These are phyloP conservation scores for Atherix ibis DNA, from an alignment of 2,888 invertebrate species.

Conservation along the genomic window DNA sequence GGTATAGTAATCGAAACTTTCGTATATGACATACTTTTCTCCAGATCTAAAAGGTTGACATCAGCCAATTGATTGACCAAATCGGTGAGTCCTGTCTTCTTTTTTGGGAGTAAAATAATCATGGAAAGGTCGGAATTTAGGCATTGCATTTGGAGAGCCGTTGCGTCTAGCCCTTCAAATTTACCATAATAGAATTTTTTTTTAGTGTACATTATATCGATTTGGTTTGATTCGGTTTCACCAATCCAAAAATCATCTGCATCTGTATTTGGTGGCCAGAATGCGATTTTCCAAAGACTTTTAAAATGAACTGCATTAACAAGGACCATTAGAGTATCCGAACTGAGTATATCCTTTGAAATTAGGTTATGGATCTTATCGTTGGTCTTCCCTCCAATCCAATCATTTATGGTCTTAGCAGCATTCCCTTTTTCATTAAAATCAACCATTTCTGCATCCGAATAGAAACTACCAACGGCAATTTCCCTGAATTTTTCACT, in stretches of 20 bases:
- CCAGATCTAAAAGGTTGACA: too few relatives aligned
- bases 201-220: slow-evolving; percentile 52
- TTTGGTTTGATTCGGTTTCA: slow-evolving; percentile 30
- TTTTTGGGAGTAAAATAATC: too few relatives aligned
- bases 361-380: slow-evolving; percentile 67
- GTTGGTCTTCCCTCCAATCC: slow-evolving; percentile 67
- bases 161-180: slow-evolving; percentile 34
- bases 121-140: slow-evolving; percentile 50
- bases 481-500: too few relatives aligned
- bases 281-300: slow-evolving; percentile 56
- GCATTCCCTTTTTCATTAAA: slow-evolving; percentile 38
- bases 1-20: too few relatives aligned
- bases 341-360: slow-evolving; percentile 36
- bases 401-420: too few relatives aligned
- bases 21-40: too few relatives aligned
- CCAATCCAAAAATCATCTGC: slow-evolving; percentile 47
- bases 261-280: slow-evolving; percentile 40
- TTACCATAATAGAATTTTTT: slow-evolving; percentile 34
- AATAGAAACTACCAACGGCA: too few relatives aligned
- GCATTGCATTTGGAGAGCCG: slow-evolving; percentile 57
- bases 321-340: slow-evolving; percentile 49
- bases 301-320: slow-evolving; percentile 81
- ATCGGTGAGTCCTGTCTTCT: too few relatives aligned
- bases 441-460: slow-evolving; percentile 44
- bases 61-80: too few relatives aligned